Evolutionary conservation across 2,113 vertebrate genomes (phyloP).

Genomic region (Lampris incognitus): DNA sequence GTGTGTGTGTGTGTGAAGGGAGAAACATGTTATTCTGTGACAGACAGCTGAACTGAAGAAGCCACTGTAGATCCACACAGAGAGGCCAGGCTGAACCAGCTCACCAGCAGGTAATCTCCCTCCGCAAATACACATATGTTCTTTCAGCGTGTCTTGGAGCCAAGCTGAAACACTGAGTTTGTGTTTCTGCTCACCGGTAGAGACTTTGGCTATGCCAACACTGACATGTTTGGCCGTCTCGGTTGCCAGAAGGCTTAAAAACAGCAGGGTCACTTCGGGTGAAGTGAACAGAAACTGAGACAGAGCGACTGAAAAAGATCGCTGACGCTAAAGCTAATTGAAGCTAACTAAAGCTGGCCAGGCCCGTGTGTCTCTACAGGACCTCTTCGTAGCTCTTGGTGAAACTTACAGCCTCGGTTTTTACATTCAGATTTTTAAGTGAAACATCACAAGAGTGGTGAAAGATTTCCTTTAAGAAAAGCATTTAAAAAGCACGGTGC

Average conservation of each 20-base stretch:
- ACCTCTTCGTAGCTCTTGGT: not conserved
- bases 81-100: conserved; percentile 25
- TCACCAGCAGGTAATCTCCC: not conserved
- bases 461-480: conserved; percentile 1
- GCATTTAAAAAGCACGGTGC: not conserved
- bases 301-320: too few species aligned
- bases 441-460: not conserved
- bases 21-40: conserved; percentile 33
- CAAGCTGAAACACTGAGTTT: too few species aligned
- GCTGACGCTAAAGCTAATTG: too few species aligned
- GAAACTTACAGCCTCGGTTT: conserved; percentile 4
- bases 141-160: too few species aligned
- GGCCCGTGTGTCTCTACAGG: conserved; percentile 28
- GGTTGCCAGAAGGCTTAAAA: not conserved
- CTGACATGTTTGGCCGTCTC: not conserved
- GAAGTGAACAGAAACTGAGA: not conserved
- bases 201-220: not conserved
- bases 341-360: conserved; percentile 23
- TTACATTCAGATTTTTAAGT: conserved; percentile 3
- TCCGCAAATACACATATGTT: not conserved
- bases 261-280: too few species aligned
- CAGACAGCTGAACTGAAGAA: conserved; percentile 44
- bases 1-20: conserved; percentile 30
- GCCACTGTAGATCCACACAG: conserved; percentile 35
- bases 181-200: not conserved